These are phyloP conservation scores for Craterocephalus amniculus DNA, from an alignment of 2,797 vertebrate genomes.

Conservation along the genomic window DNA sequence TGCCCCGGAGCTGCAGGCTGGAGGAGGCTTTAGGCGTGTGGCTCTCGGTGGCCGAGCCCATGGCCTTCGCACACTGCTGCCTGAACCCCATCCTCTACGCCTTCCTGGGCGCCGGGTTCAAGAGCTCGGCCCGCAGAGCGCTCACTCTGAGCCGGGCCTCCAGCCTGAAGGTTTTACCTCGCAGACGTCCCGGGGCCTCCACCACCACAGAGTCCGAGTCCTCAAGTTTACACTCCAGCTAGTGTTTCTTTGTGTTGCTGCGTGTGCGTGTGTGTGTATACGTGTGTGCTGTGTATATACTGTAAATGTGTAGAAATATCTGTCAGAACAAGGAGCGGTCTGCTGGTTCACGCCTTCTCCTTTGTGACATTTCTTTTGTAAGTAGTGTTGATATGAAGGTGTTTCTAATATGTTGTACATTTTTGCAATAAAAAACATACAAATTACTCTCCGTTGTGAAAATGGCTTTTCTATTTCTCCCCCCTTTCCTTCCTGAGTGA, in stretches of 20 bases:
- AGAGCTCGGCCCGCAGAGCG: conserved; percentile 93
- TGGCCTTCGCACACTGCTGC: conserved; percentile 97
- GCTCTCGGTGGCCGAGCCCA: conserved; percentile 92
- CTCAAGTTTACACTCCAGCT: conserved; percentile 98
- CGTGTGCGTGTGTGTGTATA: conserved; percentile 8
- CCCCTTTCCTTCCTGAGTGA: conserved; percentile 32
- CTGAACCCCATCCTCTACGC: conserved; percentile 97
- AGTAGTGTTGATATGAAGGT: conserved; percentile 43
- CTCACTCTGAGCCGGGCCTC: conserved; percentile 92
- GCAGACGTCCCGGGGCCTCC: conserved; percentile 91
- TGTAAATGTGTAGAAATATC: conserved; percentile 21
- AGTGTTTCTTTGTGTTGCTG: conserved; percentile 41
- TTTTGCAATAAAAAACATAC: conserved; percentile 68
- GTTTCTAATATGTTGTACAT: conserved; percentile 23
- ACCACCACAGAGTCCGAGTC: conserved; percentile 97
- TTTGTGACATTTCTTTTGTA: conserved; percentile 54
- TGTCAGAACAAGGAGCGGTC: conserved; percentile 51
- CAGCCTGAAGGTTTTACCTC: conserved; percentile 93
- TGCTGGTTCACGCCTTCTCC: conserved; percentile 68
- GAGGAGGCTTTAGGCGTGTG: conserved; percentile 87
- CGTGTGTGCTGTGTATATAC: conserved; percentile 23
- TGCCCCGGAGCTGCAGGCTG: conserved; percentile 87
- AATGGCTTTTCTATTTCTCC: background rate
- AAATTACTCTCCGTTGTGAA: conserved; percentile 15
- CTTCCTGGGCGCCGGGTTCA: conserved; percentile 97